These are phyloP conservation scores for Drosophila virilis DNA, from an alignment of 1,140 invertebrate genomes.

Conservation along the genomic window DNA sequence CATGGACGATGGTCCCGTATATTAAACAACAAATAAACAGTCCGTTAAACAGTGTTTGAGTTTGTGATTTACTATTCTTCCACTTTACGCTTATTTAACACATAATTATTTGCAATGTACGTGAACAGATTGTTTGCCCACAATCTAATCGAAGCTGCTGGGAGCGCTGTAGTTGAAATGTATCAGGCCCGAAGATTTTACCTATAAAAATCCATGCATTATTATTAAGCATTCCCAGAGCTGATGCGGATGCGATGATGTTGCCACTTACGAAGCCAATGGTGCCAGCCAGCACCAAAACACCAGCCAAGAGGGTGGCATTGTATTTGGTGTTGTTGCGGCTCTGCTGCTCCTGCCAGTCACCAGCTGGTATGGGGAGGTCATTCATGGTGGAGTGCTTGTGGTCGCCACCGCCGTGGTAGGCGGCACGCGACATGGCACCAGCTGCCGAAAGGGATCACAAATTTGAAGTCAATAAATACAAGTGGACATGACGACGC, in stretches of 20 bases:
- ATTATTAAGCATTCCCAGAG: background rate
- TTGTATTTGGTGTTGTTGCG: slow-evolving; percentile 89
- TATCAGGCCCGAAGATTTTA: slow-evolving; percentile 86
- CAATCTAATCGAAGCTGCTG: slow-evolving; percentile 85
- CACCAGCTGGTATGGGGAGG: slow-evolving; percentile 89
- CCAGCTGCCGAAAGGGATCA: slow-evolving; percentile 52
- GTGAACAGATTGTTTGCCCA: slow-evolving; percentile 18
- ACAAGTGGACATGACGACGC: slow-evolving; percentile 6
- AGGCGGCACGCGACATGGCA: slow-evolving; percentile 77
- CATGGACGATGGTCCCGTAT: slow-evolving; percentile 90
- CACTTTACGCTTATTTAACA: slow-evolving; percentile 81
- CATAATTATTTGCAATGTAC: slow-evolving; percentile 63
- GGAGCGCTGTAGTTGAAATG: slow-evolving; percentile 87
- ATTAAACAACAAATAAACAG: slow-evolving; percentile 84
- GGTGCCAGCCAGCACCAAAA: slow-evolving; percentile 86
- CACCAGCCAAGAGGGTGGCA: slow-evolving; percentile 87
- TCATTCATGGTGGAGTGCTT: slow-evolving; percentile 88
- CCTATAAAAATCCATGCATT: slow-evolving; percentile 66
- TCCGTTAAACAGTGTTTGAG: slow-evolving; percentile 18
- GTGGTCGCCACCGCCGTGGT: slow-evolving; percentile 70
- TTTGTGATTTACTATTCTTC: slow-evolving; percentile 73
- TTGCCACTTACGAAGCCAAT: slow-evolving; percentile 86
- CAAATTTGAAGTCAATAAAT: slow-evolving; percentile 14
- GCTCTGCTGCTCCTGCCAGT: slow-evolving; percentile 89
- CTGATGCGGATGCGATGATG: background rate